A percentile compares a stretch with the other conserved stretches of the same genome.
Conservation (phyloP, 1,140 invertebrate species). For the Drosophila saltans region DNA sequence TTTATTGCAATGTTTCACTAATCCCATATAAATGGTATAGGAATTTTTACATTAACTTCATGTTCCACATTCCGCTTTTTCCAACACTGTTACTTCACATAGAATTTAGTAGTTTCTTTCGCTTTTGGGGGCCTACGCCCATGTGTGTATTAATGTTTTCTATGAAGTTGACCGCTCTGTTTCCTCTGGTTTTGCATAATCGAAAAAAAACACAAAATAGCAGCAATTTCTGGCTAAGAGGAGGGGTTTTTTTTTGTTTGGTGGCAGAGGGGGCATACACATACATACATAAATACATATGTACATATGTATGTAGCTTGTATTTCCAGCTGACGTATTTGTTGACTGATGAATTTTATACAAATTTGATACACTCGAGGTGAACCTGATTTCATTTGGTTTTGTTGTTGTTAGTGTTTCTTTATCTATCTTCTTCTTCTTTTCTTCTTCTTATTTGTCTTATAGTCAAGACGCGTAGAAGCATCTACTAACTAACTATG, state of each 20-base stretch:
- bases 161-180: conserved; percentile 24
- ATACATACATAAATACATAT: not conserved
- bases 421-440: conserved; percentile 42
- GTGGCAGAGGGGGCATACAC: not conserved
- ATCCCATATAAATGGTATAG: no score
- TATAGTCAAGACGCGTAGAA: conserved; percentile 56
- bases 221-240: conserved; percentile 2
- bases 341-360: conserved; percentile 79
- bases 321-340: conserved; percentile 73
- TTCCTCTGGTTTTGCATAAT: conserved; percentile 78
- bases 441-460: conserved; percentile 20
- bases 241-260: not conserved
- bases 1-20: no score
- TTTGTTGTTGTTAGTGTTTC: conserved; percentile 31
- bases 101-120: no score
- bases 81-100: no score
- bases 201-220: conserved; percentile 33
- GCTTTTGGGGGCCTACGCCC: not conserved
- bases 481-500: conserved; percentile 54
- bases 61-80: no score
- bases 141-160: not conserved
- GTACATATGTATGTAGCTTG: conserved; percentile 14
- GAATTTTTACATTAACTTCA: no score
- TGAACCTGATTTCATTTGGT: conserved; percentile 74
- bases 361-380: conserved; percentile 81